Evolutionary conservation across 2,888 invertebrate species (phyloP), one percentile per base, ranked within the genome.

Genomic region (Dryadula phaetusa): DNA sequence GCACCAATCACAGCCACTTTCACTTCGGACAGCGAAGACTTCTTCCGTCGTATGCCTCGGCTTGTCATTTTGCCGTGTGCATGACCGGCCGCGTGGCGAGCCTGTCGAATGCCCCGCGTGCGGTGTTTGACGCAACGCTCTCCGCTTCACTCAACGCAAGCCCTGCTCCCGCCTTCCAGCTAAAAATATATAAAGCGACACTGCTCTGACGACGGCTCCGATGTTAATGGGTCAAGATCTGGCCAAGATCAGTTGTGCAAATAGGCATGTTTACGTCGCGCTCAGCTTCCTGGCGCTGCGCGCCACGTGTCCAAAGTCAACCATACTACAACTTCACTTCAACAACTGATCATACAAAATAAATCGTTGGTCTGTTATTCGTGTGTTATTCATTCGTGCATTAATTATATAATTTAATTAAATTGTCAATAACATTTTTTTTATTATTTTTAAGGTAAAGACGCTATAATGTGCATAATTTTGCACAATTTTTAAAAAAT

Each of bases 1-100:
- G 97, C 97, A 66, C 98, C 98, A 75, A 98, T 94, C 76, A 98
- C 97, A 47, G 97, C 97, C 78, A 98, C 96, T 94, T 98, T 98
- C 75, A 98, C 96, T 93, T 98, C 98, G 70, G 96, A 95, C 72
- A 98, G 93, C 76, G 97, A 96, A 52, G 97, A 97, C 90, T 98
- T 98, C 93, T 98, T 98, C 79, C 97, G 94, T 76, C 97, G 94
- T 75, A 98, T 97, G 56, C 96, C 97, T 79, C 97, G 95, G 75
- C 96, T 95, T 78, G 96, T 95, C 95, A 95, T 95, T 77, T 78
- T 85, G 75, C 73, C 80, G 79, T 75, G 75, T 67, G 77, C 80
- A 78, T 77, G 70, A 72, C 61, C 70, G 72, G 67, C 67, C 73
- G 69, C 73, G 72, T 71, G 72, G 79, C 80, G 77, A 79, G 77